Evolutionary conservation across 2,888 invertebrate species (phyloP).

Genomic region (Tuta absoluta): DNA sequence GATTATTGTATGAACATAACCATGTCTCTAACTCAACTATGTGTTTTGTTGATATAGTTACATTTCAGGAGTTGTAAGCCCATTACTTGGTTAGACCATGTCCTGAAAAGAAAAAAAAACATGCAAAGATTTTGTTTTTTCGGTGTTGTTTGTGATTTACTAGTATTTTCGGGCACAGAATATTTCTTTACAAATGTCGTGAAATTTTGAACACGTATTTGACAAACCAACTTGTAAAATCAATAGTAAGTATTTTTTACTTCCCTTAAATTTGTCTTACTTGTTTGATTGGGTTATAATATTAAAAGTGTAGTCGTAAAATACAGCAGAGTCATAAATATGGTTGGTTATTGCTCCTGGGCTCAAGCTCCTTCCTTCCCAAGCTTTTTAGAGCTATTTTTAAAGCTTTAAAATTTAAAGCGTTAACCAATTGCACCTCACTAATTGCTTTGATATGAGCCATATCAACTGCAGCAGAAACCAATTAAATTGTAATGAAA

Average conservation of each 20-base stretch:
- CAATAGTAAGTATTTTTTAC: too few relatives aligned
- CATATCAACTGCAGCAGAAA: slow-evolving; percentile 47
- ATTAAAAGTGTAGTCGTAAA: not conserved
- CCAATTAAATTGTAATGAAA: slow-evolving; percentile 63
- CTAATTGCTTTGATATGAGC: slow-evolving; percentile 56
- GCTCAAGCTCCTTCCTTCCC: slow-evolving; percentile 30
- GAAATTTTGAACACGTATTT: too few relatives aligned
- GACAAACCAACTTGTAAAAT: too few relatives aligned
- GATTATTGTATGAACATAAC: not conserved
- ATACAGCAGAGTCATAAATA: not conserved
- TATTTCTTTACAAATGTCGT: too few relatives aligned
- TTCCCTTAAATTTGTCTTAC: not conserved
- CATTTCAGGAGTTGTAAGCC: too few relatives aligned
- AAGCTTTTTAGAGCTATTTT: slow-evolving; percentile 28
- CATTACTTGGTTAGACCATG: too few relatives aligned
- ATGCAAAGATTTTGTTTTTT: too few relatives aligned
- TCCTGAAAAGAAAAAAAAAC: too few relatives aligned
- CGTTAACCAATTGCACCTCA: slow-evolving; percentile 47
- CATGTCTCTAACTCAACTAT: too few relatives aligned
- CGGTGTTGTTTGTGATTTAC: too few relatives aligned
- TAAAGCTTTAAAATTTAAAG: slow-evolving; percentile 37
- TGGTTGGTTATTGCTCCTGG: slow-evolving; percentile 36
- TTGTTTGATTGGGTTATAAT: not conserved
- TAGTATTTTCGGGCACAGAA: too few relatives aligned
- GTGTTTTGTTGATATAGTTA: too few relatives aligned